Evolutionary conservation across 2,797 vertebrate genomes (phyloP), one percentile per base, ranked within the genome.

Genomic region (Lates japonicus): DNA sequence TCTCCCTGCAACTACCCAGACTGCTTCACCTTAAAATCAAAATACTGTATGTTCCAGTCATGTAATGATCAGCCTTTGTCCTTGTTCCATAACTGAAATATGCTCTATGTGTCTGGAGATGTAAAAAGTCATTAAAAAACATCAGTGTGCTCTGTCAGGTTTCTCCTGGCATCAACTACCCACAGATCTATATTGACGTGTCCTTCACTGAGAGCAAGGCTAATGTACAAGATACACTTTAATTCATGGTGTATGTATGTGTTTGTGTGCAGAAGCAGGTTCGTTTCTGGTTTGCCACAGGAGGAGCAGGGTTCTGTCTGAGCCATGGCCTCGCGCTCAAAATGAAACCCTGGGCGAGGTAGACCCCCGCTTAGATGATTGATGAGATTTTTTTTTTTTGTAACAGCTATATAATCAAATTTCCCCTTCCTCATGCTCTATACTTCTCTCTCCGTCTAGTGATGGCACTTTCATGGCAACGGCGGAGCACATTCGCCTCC

Each of bases 301-400:
- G 98, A 41, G 98, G 98, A 72, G 98, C 98, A 0, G 98, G 98
- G 0, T 99, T 99, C 94, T 99, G 98, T 74, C 96, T 99, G 76
- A 99, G 98, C 88, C 95, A 93, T 17, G 97, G 97, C 33, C 96
- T 99, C 10, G 97, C 97, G 16, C 96, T 99, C 52, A 99, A 98
- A 91, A 99, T 99, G 98, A 97, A 97, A 67, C 98, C 98, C 0
- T 99, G 98, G 98, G 97, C 98, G 49, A 97, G 98, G 98, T 98
- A 88, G 76, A 49, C 0, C 31, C 12, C 25, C 25, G 5, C 35
- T 51, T 3, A 2, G 4, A 65, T n/a, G 0, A 16, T 14, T 11
- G 2, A 5, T 2, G 1, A 22, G 20, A 7, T 22, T 31, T 51
- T 12, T 37, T 25, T 68, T 14, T 20, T 29, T 44, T 48, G 25